Conservation (phyloP, 2,113 vertebrate species). For the Petroica traversi region DNA sequence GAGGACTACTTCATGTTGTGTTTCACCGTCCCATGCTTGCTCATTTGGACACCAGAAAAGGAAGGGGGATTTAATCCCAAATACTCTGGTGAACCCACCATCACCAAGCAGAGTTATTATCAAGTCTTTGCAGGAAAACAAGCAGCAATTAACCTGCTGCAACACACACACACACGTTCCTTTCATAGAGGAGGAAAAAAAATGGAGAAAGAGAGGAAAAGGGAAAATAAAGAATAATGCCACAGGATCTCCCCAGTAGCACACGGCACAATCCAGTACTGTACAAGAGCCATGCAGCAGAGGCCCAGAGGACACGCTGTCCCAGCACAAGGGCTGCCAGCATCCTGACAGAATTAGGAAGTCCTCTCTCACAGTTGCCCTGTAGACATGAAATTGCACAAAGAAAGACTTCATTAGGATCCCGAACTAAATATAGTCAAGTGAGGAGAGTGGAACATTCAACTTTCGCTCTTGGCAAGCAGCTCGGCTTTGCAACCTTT, state of each 20-base stretch:
- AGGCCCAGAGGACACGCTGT: background rate
- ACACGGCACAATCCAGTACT: background rate
- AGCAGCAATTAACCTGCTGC: background rate
- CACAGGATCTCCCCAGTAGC: background rate
- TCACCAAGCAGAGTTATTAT: background rate
- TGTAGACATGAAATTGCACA: slow-evolving; percentile 60
- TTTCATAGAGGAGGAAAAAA: background rate
- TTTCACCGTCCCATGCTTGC: background rate
- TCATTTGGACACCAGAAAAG: background rate
- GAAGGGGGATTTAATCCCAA: background rate
- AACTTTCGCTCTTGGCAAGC: slow-evolving; percentile 62
- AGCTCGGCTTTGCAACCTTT: slow-evolving; percentile 23
- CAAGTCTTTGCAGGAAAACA: background rate
- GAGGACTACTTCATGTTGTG: background rate
- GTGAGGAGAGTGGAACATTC: slow-evolving; percentile 53
- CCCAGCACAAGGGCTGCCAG: slow-evolving; percentile 3
- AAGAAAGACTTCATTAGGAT: slow-evolving; percentile 67
- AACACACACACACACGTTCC: background rate
- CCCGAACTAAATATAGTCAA: slow-evolving; percentile 63
- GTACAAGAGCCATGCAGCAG: background rate
- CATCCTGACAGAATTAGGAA: slow-evolving; percentile 68
- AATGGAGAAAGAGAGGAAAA: background rate
- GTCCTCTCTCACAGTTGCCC: slow-evolving; percentile 44
- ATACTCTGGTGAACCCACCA: background rate
- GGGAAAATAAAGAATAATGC: background rate